Base-by-base conservation (phyloP, 2,888 invertebrate genomes). In the Sinelater perroti region DNA sequence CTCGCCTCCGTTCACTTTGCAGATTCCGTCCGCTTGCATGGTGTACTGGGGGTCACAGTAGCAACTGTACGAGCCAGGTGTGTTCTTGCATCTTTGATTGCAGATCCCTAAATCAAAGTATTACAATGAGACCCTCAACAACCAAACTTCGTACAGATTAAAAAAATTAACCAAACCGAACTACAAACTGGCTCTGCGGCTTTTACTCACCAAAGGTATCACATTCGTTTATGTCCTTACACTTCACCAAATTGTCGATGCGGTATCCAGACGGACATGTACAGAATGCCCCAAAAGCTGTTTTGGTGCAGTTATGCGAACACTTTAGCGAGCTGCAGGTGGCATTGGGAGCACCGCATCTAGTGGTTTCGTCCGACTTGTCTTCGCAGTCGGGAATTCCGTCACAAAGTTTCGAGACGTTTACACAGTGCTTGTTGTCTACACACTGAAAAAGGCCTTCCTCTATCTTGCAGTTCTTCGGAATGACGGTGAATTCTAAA, bases 81-180 rank as follows among this genome's bases (percentile, higher is more conserved):
- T 76, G 63, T 90, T 89, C 0, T 76, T 67, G 68, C 92, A 93
- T 7, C 71, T 75, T 62, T 92, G 92, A 45, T 88, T 87, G 70
- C 92, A 92, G 4, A 81, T 76, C 0, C 74, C 76, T 76, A 11
- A 6, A 67, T n/a, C n/a, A n/a, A n/a, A n/a, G n/a, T n/a, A n/a
- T n/a, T n/a, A n/a, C n/a, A n/a, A n/a, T n/a, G n/a, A n/a, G n/a
- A n/a, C n/a, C n/a, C n/a, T n/a, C n/a, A n/a, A n/a, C n/a, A n/a
- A n/a, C n/a, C n/a, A n/a, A n/a, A n/a, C n/a, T n/a, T n/a, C n/a
- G n/a, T n/a, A n/a, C n/a, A n/a, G n/a, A n/a, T n/a, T n/a, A n/a
- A n/a, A n/a, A n/a, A n/a, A n/a, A n/a, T n/a, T n/a, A n/a, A n/a
- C n/a, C n/a, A n/a, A n/a, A n/a, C n/a, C n/a, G n/a, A n/a, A n/a